Base-by-base conservation (phyloP, 2,888 invertebrate species). In the Mamestra brassicae region DNA sequence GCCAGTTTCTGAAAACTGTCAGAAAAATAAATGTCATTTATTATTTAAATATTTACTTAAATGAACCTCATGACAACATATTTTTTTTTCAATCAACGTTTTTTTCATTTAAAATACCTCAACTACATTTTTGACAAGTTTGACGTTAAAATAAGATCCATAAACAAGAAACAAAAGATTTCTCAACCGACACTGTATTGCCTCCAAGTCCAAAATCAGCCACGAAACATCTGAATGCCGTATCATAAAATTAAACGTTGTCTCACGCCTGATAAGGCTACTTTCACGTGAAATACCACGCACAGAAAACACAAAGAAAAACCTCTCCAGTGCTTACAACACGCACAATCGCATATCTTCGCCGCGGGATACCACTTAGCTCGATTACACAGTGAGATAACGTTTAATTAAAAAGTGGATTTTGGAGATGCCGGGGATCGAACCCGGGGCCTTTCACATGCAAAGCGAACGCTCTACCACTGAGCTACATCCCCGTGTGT, bases 401-500 rank as follows among this genome's bases (percentile, higher is more conserved):
- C 17, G n/a, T 36, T 45, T 45, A 42, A 72, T 38, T n/a, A 58
- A 76, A 57, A 76, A 62, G 47, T 47, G 47, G 13, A 7, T 17
- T 26, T 83, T 98, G 98, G 98, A 98, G 98, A 98, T 98, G 98
- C 98, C 98, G 98, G 98, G 98, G 98, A 98, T 98, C 98, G 98
- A 98, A 98, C 98, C 98, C 98, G 98, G 98, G 98, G 98, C 98
- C 98, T 98, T 98, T 98, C 98, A 98, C 98, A 98, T 98, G 98
- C 98, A 98, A 98, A 98, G 98, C 98, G 98, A 98, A 98, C 98
- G 98, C 98, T 98, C 98, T 98, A 98, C 98, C 98, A 98, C 98
- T 98, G 98, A 98, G 98, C 98, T 98, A 98, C 98, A 98, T 87
- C 87, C 87, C 86, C 86, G 3, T 73, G 36, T 45, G 2, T 7